Percentiles rank a stretch among this genome's conserved stretches.
phyloP scores from a whole-genome alignment of 2,113 vertebrate genomes.

The Limnothrissa miodon region DNA sequence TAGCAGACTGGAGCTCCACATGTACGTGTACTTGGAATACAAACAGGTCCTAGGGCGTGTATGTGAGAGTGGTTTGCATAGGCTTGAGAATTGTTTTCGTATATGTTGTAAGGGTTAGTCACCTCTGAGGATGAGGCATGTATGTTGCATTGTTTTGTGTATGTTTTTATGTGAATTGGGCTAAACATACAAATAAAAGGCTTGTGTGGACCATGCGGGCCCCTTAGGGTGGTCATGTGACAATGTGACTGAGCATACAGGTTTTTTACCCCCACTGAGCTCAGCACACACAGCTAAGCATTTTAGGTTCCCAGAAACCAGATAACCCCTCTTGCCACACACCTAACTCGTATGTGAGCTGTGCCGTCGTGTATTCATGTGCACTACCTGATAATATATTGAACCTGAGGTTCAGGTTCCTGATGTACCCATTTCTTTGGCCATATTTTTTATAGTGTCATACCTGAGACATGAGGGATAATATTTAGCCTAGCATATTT shows the following conservation, averaged over 20 bases:
- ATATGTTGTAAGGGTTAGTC: not conserved
- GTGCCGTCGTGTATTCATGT: not conserved
- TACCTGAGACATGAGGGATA: not conserved
- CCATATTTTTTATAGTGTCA: no score
- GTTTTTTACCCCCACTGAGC: not conserved
- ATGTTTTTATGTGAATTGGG: not conserved
- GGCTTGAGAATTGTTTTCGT: not conserved
- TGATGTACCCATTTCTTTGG: not conserved
- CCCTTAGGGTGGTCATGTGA: not conserved
- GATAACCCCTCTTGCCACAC: not conserved
- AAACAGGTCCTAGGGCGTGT: not conserved
- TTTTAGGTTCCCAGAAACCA: not conserved
- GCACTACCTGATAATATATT: not conserved
- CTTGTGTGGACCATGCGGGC: not conserved
- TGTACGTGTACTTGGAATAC: not conserved
- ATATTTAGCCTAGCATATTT: not conserved
- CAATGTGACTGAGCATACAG: slow-evolving; percentile 13
- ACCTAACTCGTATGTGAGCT: not conserved
- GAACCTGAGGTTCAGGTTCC: not conserved
- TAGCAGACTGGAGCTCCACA: not conserved
- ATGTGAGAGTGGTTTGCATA: no score
- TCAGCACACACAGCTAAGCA: not conserved
- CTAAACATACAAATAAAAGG: not conserved
- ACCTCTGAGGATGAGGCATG: not conserved
- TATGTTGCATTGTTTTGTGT: not conserved